Base-by-base conservation (phyloP, 2,888 invertebrate species). In the Diarsia brunnea region DNA sequence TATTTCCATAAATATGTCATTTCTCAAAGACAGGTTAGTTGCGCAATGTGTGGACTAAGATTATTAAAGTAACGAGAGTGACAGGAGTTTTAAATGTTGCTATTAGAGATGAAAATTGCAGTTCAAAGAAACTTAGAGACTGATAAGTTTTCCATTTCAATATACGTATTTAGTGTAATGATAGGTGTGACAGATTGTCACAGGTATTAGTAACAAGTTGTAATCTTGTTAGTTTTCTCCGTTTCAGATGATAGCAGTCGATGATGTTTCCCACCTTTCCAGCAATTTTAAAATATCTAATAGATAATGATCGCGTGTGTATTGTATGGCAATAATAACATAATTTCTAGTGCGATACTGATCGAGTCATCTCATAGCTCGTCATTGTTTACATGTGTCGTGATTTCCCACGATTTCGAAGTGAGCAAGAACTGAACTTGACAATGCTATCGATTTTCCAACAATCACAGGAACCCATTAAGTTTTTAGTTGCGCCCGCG, bases 361-460 rank as follows among this genome's bases (percentile, higher is more conserved):
- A 87, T 87, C 89, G 74, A 68, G 67, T 71, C 82, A 79, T 87
- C 87, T 84, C 81, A 88, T 87, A 84, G 83, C 66, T 43, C 65
- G 65, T 74, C 65, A 92, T 92, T 93, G 91, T 93, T 88, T 82
- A 75, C 85, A 86, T 85, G 86, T 89, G 90, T 87, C 82, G 78
- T 71, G 78, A 71, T 84, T 92, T 95, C 95, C 81, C 95, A 95
- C 95, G 95, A 92, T 95, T 95, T 95, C 94, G 88, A 92, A 90
- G 77, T 78, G 81, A 84, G 87, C 89, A 90, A 91, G 89, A 90
- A 90, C 81, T 83, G 87, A 90, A 89, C 88, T 88, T 89, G 87
- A 92, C 91, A 93, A 92, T 93, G 88, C 82, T 80, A 88, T 87
- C 89, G 90, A 92, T 93, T 88, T 89, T 86, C 82, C 82, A 86